Evolutionary conservation across 2,797 vertebrate genomes (phyloP), one percentile per base, ranked within the genome.

Genomic region (Malurus leucopterus): DNA sequence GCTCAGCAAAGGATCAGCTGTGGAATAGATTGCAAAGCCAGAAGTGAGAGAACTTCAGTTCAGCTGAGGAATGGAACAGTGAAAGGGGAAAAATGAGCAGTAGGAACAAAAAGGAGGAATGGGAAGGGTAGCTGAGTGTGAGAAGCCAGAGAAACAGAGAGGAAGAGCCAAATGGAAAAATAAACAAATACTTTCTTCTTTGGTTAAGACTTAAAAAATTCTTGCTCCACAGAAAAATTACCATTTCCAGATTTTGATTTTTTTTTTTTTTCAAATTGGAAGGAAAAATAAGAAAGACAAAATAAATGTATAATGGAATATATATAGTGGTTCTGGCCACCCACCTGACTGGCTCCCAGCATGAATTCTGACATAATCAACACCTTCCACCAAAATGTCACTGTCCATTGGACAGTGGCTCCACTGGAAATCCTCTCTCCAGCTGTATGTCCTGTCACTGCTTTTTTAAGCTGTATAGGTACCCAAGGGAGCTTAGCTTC

Each of bases 141-240:
- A 91, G 63, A 86, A 84, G 73, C 73, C 88, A 92, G 73, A 86
- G 61, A 78, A 92, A 89, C 15, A 70, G 49, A 73, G 57, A 78
- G 69, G 64, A 90, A 90, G 63, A 91, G 84, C 69, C 82, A 85
- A 93, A 75, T 80, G 84, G 90, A 93, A 95, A 95, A 95, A 88
- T 41, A 91, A 95, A 85, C 62, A 90, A 93, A 91, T 70, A 84
- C 76, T 89, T 90, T 91, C 67, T 81, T 80, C 84, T 90, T 87
- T 87, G 79, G 90, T 92, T 87, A 90, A 72, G 43, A 24, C 76
- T 84, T 87, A 84, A 38, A 73, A 91, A 91, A 94, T 92, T 90
- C 83, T 73, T 70, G 30, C 49, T 91, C 36, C 63, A 53, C 74
- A 84, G 54, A 85, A 89, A 84, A 87, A 43, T 67, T 72, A 89